Evolutionary conservation across 1,140 invertebrate genomes (phyloP), one percentile per base, ranked within the genome.

Genomic region (Drosophila funebris): DNA sequence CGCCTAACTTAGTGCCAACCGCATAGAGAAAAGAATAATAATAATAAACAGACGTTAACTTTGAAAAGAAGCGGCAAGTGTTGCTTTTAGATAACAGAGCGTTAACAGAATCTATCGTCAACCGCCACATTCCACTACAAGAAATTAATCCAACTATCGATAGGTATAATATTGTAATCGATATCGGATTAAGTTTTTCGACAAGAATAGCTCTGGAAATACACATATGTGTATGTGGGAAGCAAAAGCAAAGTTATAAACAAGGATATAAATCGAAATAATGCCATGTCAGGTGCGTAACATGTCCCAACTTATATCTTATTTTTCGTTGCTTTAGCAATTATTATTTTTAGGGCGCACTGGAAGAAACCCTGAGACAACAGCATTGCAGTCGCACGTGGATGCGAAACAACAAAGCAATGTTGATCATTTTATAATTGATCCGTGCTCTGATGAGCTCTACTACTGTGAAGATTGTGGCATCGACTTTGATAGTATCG

Each of bases 1-100:
- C 9, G 29, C 29, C 72, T 85, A 85, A 73, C 69, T 41, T 85
- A 85, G 76, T 64, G 63, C 46, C 63, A 84, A 66, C 46, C 70
- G 52, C 82, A 85, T 66, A 82, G 61, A 81, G 57, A 37, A 67
- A 70, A 60, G 62, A 53, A 68, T n/a, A n/a, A 73, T 68, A 39
- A 68, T 22, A 41, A 60, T 20, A 31, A 31, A 48, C 3, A 54
- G 37, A 27, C 27, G 3, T 39, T 64, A 37, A 14, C 4, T 39
- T 39, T 41, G 5, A 16, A 41, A 16, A 16, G 0, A 8, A 41
- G 3, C 33, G 16, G 1, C 20, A 18, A 3, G 11, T 22, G 31
- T 22, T 13, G 3, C 9, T 18, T 13, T 3, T 16, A 22, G 5
- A 3, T 41, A 20, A 52, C 46, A 39, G 22, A 14, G 2, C 9